Evolutionary conservation across 2,888 invertebrate species (phyloP), one percentile per base, ranked within the genome.

Genomic region (Tolmerus cingulatus): DNA sequence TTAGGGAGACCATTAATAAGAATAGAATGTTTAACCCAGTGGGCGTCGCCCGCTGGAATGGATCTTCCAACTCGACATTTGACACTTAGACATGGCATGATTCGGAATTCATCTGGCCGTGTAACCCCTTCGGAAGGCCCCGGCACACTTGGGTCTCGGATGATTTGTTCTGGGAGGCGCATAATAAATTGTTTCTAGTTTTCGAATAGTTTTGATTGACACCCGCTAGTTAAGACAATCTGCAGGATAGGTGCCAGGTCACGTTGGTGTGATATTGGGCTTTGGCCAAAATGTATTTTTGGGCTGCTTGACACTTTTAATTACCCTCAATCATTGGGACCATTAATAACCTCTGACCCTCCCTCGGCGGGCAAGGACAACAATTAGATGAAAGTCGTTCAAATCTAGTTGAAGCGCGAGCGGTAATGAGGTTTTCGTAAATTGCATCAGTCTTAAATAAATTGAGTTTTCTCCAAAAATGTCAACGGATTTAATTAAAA

Each of bases 301-400:
- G 27, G 46, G 34, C 27, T 85, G 12, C 74, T 84, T 87, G 82
- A 86, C 76, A 86, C 76, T 88, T 87, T 87, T 88, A 88, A 88
- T 88, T 88, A 87, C 84, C 76, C 87, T 87, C 88, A 87, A 87
- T 88, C 88, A 88, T 82, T 82, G 74, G 87, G 84, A 88, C 82
- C 88, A 88, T 88, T 88, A 87, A 87, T 88, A 87, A 88, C 66
- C 74, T 34, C 30, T 37, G 40, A 74, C 84, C 85, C 84, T 43
- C 79, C 55, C 55, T 85, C 19, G 51, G 74, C 40, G 23, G 23
- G 74, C 66, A 74, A 51, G 43, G 85, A 85, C 74, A 85, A 85
- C 85, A 85, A 85, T 86, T 79, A 86, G 37, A 86, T 23, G n/a
- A 78, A 27, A 55, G 9, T 57, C 34, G 14, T 7, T 76, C 14